Base-by-base conservation (phyloP, 2,797 vertebrate species). In the Petrocephalus schoutedeni region DNA sequence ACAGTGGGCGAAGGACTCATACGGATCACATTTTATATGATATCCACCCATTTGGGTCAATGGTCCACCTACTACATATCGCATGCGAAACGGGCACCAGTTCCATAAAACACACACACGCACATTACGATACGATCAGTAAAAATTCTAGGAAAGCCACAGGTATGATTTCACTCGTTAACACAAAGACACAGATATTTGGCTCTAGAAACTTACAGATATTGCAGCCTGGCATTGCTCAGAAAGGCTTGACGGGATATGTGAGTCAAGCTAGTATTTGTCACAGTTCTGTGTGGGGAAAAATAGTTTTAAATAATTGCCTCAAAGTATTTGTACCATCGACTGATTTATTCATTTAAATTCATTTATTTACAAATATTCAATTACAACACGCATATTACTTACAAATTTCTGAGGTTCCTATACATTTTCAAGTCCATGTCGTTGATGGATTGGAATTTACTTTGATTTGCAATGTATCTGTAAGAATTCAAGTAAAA, bases 381-480 rank as follows among this genome's bases (percentile, higher is more conserved):
- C 74, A 80, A 45, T 80, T 1, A 49, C 67, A 41, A 74, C 32
- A 74, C 16, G 1, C 12, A 12, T 51, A n/a, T 4, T 85, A 98
- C 98, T 98, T 92, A 99, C 98, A 99, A 92, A 92, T 98, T 99
- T 95, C 95, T 97, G 93, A 99, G 97, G 93, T 97, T 98, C 92
- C 94, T 95, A 90, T 99, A 99, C 92, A 94, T 92, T 93, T 96
- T 93, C 92, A 99, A 95, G 88, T 99, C 98, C 91, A 96, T 96
- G 92, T 98, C 97, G 21, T 97, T 98, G 95, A 99, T 98, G 91
- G 97, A 96, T 91, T 97, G 97, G 91, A 99, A 97, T 89, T 94
- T 95, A 91, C 92, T 94, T 95, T 99, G 98, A 93, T 98, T 98
- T 90, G 97, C 96, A 0, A 99, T 99, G 92, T 97, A 99, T 90